Evolutionary conservation across 1,140 invertebrate species (phyloP), one percentile per base, ranked within the genome.

Genomic region (Drosophila sulfurigaster): DNA sequence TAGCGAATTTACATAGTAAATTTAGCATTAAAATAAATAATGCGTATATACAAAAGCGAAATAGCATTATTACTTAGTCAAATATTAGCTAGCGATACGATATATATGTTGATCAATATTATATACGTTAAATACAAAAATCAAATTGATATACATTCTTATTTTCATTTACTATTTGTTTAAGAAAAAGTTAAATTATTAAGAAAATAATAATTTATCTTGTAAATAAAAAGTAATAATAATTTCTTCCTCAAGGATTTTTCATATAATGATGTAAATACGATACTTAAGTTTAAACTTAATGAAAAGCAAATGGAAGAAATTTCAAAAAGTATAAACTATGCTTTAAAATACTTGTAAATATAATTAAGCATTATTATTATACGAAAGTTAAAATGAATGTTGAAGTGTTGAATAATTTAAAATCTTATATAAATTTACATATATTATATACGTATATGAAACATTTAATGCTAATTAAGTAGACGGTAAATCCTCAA

Each of bases 1-100:
- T 83, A 79, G 85, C 85, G 85, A 88, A 89, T 88, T 88, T 88
- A 88, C 85, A 75, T 85, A 89, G 85, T 89, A 89, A 89, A 89
- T 89, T 89, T 89, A 85, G 78, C 85, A 52, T 30, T 43, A 38
- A 65, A 52, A 57, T 15, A 46, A 57, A 63, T 51, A 48, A 43
- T 48, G 45, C 10, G 25, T 66, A 52, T 38, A 43, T 32, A 65
- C 46, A 64, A 38, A 57, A 56, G 56, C 49, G 41, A 62, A 66
- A 65, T 11, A 64, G 28, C 30, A 51, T 43, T 62, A 63, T 41
- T 56, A 48, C 20, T 66, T 72, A 88, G 69, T 78, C 56, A 80
- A 70, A 80, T 68, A 83, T 78, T 76, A 81, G 75, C 58, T 83
- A 74, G 62, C 68, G 51, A 78, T 60, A 75, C 49, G 28, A 45